Evolutionary conservation across 2,113 vertebrate genomes (phyloP), one percentile per base, ranked within the genome.

Genomic region (Caracal caracal): DNA sequence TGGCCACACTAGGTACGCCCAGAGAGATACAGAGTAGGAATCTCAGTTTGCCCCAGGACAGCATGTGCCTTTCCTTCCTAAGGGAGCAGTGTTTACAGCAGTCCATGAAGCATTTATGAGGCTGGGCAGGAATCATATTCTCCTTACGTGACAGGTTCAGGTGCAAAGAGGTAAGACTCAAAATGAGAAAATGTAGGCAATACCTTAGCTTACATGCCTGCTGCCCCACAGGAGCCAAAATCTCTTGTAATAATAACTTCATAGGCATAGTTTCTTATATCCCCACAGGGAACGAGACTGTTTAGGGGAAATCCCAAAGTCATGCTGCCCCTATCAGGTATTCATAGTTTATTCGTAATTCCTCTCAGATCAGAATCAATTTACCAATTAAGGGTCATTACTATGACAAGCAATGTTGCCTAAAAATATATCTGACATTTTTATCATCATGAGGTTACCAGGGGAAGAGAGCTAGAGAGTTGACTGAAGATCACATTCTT

Each of bases 291-390:
- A 83, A 76, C 6, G 68, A 15, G 26, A 63, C 49, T 43, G 13
- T 28, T 75, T 87, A 82, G 61, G 11, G 13, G 26, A 20, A 93
- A 49, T 43, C 15, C 26, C 86, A 79, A 93, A 89, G 65, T 6
- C 28, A 89, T 13, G 1, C 35, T 26, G 3, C 49, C 88, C 59
- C 71, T 28, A 76, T 70, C 51, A 68, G 30, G 19, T 84, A 63
- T 80, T 94, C 79, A 81, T 6, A 85, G 51, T 81, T 79, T 61
- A 84, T 24, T 95, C 59, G 68, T 16, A 96, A 95, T 88, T 79
- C 65, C 28, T 40, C 33, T 90, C 78, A 59, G 37, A 33, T 51
- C 22, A 87, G 59, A 89, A 82, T 16, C 49, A 87, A 70, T 40
- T 95, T 93, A 63, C 30, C 56, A 89, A 51, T 40, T 37, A 83